Conservation (phyloP, 1,140 invertebrate genomes). For the Oscheius sp. region DNA sequence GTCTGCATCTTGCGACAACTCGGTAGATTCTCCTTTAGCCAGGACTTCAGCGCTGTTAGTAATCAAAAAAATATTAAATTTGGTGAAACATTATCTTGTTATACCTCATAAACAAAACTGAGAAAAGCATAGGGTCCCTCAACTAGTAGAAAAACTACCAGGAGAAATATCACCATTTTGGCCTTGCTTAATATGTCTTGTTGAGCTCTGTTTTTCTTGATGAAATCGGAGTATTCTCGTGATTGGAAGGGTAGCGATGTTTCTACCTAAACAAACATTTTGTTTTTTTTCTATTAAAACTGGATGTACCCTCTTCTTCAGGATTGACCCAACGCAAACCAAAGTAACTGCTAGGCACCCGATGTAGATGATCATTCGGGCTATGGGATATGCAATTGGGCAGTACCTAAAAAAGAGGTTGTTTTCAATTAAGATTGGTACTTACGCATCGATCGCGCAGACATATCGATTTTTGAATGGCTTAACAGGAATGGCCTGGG, state of each 20-base stretch:
- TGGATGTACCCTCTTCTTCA: background rate
- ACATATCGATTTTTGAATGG: background rate
- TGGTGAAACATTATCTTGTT: background rate
- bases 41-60: background rate
- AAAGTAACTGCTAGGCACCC: background rate
- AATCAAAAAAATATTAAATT: constrained; percentile 8
- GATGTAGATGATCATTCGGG: background rate
- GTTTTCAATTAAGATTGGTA: background rate
- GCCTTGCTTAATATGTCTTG: background rate
- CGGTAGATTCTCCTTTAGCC: background rate
- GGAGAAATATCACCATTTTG: constrained; percentile 4
- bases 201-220: constrained; percentile 1
- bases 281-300: too few relatives aligned
- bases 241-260: background rate
- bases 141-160: background rate
- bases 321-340: background rate
- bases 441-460: background rate
- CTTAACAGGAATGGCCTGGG: background rate
- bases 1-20: constrained; percentile 1
- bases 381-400: background rate
- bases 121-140: constrained; percentile 6
- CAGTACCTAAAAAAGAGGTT: background rate
- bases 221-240: constrained; percentile 13
- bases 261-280: background rate
- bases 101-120: background rate